Evolutionary conservation across 2,888 invertebrate species (phyloP), one percentile per base, ranked within the genome.

Genomic region (Sinohyriopsis cumingii): DNA sequence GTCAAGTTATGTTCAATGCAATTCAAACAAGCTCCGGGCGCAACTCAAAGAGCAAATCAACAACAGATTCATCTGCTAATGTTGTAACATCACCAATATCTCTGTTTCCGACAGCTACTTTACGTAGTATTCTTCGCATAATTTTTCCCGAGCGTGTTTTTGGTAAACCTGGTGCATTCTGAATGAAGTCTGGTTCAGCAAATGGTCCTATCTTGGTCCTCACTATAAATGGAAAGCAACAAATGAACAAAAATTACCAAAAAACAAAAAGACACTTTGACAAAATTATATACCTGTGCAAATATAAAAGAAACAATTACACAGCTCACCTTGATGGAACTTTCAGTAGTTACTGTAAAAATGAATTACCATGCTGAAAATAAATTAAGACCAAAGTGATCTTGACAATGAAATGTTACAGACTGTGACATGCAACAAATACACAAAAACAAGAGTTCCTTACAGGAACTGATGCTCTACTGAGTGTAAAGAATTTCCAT

Each of bases 111-210:
- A 95, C 91, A 0, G 99, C 98, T 20, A 99, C 94, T 91, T 98
- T 97, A 76, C 98, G 93, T 74, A 99, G 91, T 71, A 99, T 95
- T 77, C 99, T 93, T 73, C 99, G 93, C 96, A 99, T 98, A 74
- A 99, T 98, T 91, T 99, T 99, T 3, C 99, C 99, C 0, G 98
- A 98, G 63, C 98, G 93, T 0, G 98, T 98, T 91, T 99, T 98
- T 0, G 99, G 99, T 76, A 99, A 91, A 0, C 94, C 95, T 0
- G 97, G 96, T 0, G 98, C 98, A 89, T 95, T 93, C 79, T 99
- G 99, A 71, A 99, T 94, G 56, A 94, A 93, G 89, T 99, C 99
- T 0, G 99, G 99, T 84, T 95, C 94, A 0, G 99, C 99, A 90
- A 99, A 98, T 0, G 98, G 95, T 1, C 99, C 99, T 83, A 99